Evolutionary conservation across 2,797 vertebrate species (phyloP), one percentile per base, ranked within the genome.

Genomic region (Carduelis carduelis): DNA sequence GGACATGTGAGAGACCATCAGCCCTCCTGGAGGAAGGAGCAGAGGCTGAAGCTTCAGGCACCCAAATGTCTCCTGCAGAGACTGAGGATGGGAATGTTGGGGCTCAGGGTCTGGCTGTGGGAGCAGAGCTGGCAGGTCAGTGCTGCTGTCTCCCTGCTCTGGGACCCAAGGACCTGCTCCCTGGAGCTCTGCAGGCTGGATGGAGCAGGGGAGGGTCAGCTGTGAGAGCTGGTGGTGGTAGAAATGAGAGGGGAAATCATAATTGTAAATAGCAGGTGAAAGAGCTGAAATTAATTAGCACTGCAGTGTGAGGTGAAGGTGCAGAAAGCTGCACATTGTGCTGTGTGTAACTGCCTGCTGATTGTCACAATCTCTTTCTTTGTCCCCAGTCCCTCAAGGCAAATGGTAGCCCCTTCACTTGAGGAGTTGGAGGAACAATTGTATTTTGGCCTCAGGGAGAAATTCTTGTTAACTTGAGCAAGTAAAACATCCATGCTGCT

Each of bases 211-310:
- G 30, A 79, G 39, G 34, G 80, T 83, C 61, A 70, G 4, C 61
- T 53, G 14, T 35, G 55, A 66, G 71, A 65, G 80, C 37, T 77
- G 4, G 43, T 16, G 80, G 15, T 23, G 80, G 17, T 23, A 30
- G 74, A 68, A 79, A 85, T 70, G 61, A 63, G 86, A 82, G 37
- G 83, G 90, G 64, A 85, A 77, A 89, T 81, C 49, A n/a, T 52
- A 80, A 44, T 69, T 81, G 52, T 59, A 91, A 89, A 93, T 56
- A 93, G 78, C 68, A 78, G 47, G 49, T 82, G 43, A 61, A 75
- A 88, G 70, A 53, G 78, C 71, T 91, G 69, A 24, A 94, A 84
- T 74, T 79, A 90, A 89, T 93, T 90, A 95, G 79, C 34, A 30
- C 71, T 66, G 43, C 34, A 81, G 64, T 4, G 1, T 57, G 74